These are phyloP conservation scores for Volucella bombylans DNA, from an alignment of 2,888 invertebrate species.

Conservation along the genomic window DNA sequence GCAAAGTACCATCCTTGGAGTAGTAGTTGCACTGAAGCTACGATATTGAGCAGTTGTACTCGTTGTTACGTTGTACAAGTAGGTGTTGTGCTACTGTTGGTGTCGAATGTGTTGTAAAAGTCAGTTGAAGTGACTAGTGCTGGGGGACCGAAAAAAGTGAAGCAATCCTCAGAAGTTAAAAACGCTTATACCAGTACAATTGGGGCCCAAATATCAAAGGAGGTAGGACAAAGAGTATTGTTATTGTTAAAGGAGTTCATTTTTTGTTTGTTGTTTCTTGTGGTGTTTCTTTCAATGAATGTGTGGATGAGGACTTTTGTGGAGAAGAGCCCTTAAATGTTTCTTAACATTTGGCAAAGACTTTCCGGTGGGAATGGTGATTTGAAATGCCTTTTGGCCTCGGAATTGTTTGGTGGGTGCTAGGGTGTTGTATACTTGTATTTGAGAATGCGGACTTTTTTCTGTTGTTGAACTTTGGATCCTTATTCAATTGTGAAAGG, in stretches of 20 bases:
- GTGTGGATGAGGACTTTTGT: background rate
- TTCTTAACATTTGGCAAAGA: no score
- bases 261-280: background rate
- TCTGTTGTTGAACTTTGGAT: no score
- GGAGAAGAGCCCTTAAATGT: no score
- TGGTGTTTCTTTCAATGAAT: background rate
- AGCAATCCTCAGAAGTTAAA: background rate
- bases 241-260: background rate
- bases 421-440: no score
- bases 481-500: no score
- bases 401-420: no score
- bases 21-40: conserved; percentile 49
- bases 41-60: conserved; percentile 54
- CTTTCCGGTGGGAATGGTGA: no score
- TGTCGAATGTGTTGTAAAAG: conserved; percentile 23
- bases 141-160: background rate
- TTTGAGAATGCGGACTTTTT: no score
- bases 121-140: background rate
- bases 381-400: no score
- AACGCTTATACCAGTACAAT: conserved; percentile 44
- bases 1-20: conserved; percentile 32
- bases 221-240: conserved; percentile 7
- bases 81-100: conserved; percentile 30
- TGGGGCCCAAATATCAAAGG: conserved; percentile 62
- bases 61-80: conserved; percentile 1